phyloP scores from a whole-genome alignment of 2,888 invertebrate species.

The Autographa gamma region DNA sequence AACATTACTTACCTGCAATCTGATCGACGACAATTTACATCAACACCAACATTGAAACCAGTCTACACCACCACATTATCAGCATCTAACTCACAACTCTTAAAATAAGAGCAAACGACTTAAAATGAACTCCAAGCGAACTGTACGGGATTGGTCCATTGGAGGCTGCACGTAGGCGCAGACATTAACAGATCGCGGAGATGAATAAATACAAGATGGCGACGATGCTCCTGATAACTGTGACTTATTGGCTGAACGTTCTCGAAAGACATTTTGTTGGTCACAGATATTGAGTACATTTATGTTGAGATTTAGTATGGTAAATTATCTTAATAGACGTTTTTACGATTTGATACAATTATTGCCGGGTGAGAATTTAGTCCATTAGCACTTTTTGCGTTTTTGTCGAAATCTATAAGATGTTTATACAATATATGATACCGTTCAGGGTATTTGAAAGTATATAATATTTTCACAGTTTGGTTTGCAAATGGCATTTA shows the following conservation, averaged over 20 bases:
- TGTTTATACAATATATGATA: too few species aligned
- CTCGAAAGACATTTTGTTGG: conserved; percentile 1
- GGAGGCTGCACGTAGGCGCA: conserved; percentile 51
- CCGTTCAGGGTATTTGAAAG: too few species aligned
- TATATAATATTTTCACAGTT: too few species aligned
- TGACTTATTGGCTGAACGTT: conserved; percentile 32
- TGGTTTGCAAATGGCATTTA: too few species aligned
- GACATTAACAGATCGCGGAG: conserved; percentile 45
- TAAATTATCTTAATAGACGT: not conserved
- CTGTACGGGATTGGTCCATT: conserved; percentile 48
- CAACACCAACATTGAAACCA: conserved; percentile 1
- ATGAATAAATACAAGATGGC: conserved; percentile 35
- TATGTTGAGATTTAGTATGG: not conserved
- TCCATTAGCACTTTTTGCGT: too few species aligned
- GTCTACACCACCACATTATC: conserved; percentile 19
- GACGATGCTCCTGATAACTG: conserved; percentile 27
- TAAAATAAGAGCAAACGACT: conserved; percentile 33
- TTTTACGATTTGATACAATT: too few species aligned
- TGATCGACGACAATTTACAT: too few species aligned
- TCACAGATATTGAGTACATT: not conserved
- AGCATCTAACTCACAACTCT: conserved; percentile 14
- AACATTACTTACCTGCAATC: too few species aligned
- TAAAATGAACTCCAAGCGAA: conserved; percentile 38
- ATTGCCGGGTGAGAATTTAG: too few species aligned
- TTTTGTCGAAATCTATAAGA: too few species aligned